Conservation (phyloP, 2,797 vertebrate genomes). For the Scleropages formosus region DNA sequence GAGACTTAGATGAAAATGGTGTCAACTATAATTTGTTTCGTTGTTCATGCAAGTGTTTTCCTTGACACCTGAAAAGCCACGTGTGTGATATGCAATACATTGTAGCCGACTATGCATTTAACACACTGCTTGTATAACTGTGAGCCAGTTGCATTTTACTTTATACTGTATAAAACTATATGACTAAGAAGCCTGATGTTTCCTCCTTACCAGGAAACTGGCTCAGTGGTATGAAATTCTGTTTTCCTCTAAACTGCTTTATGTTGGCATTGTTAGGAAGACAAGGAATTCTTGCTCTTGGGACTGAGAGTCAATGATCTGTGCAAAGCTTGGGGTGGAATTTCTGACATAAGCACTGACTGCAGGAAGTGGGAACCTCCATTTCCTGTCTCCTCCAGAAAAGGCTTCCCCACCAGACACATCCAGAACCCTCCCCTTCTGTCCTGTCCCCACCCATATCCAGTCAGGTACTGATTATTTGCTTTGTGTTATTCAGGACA, state of each 20-base stretch:
- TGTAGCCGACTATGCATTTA: constrained; percentile 49
- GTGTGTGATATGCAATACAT: constrained; percentile 37
- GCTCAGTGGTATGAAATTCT: constrained; percentile 58
- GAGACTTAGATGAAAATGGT: constrained; percentile 33
- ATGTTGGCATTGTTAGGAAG: neutral
- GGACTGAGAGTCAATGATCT: neutral
- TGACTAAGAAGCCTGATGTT: constrained; percentile 27
- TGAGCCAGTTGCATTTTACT: constrained; percentile 43
- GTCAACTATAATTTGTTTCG: constrained; percentile 48
- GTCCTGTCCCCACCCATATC: constrained; percentile 11
- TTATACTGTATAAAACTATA: constrained; percentile 36
- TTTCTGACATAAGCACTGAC: neutral
- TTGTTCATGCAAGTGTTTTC: constrained; percentile 45
- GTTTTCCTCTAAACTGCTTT: neutral
- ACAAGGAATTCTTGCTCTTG: neutral
- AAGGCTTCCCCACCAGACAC: constrained; percentile 44
- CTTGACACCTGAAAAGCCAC: constrained; percentile 42
- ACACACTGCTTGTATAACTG: constrained; percentile 48
- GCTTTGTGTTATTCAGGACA: constrained; percentile 50
- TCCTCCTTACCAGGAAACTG: constrained; percentile 37
- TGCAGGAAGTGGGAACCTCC: constrained; percentile 57
- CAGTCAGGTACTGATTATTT: constrained; percentile 55
- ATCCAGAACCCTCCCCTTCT: constrained; percentile 31
- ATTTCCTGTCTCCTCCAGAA: constrained; percentile 54
- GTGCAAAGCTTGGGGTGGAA: neutral